Evolutionary conservation across 2,113 vertebrate species (phyloP), one percentile per base, ranked within the genome.

Genomic region (Dromaius novaehollandiae): DNA sequence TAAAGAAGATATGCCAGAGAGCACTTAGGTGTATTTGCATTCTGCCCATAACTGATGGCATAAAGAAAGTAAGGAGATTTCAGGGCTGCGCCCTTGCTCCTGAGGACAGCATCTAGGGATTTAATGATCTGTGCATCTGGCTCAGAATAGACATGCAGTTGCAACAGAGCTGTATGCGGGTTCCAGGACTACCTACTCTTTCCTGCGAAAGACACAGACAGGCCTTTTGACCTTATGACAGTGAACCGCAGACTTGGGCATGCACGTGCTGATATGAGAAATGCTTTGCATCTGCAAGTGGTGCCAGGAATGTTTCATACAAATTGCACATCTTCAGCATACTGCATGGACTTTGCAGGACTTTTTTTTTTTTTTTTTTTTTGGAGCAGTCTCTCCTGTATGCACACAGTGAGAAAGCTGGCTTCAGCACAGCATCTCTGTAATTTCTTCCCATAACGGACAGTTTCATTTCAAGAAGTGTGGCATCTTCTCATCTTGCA

Each of bases 171-270:
- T 38, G n/a, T 44, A 9, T 50, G 36, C 12, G 56, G 36, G 18
- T 81, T 81, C 69, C 42, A 70, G 86, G 26, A 42, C 26, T 25
- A 25, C 18, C 18, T 74, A 5, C 30, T 30, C 42, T 66, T 78
- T 44, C 48, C 63, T 89, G 69, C 68, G 55, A 75, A 85, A 89
- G 40, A 51, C 26, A 26, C 12, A 7, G 50, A 26, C 12, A 7
- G 50, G 68, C 42, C 55, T 50, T 79, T 9, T 68, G 42, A 53
- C 60, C 15, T 7, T 69, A 32, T 74, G 61, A 25, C 60, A 56
- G 79, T 9, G 61, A 44, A 17, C 15, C 15, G 28, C 19, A 25
- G n/a, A 51, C n/a, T 38, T 2, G 0, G 32, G n/a, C 15, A 11
- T 56, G 56, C 40, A 44, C 32, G 2, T 25, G 21, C 53, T 44